These are phyloP conservation scores for Caenorhabditis becei DNA, from an alignment of 2,888 invertebrate genomes.

Conservation along the genomic window DNA sequence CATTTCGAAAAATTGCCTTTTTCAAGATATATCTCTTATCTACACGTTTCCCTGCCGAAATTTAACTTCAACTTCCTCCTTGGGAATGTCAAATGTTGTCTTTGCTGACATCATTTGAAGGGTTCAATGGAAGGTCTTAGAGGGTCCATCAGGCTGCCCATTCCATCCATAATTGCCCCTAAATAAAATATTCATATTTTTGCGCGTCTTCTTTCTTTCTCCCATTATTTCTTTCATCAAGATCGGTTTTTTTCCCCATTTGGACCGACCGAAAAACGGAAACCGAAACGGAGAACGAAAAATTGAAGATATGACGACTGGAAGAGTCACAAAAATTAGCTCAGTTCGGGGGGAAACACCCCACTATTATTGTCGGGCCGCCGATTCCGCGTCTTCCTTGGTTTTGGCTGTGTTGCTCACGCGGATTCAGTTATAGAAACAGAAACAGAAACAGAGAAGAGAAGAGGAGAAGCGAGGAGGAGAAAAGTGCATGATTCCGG, in stretches of 20 bases:
- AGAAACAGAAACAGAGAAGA: constrained; percentile 25
- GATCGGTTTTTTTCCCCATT: not conserved
- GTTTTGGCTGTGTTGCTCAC: constrained; percentile 18
- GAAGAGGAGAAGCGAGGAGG: not conserved
- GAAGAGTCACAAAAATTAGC: constrained; percentile 6
- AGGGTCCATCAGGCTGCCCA: not conserved
- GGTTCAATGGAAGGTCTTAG: not conserved
- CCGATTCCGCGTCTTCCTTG: constrained; percentile 17
- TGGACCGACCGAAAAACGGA: not conserved
- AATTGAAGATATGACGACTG: not conserved
- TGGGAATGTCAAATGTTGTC: not conserved
- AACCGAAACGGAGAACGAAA: not conserved
- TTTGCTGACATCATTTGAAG: not conserved
- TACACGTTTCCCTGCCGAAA: too few relatives aligned
- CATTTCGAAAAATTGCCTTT: too few relatives aligned
- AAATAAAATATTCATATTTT: constrained; percentile 56
- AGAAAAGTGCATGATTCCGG: constrained; percentile 54
- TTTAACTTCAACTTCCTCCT: not conserved
- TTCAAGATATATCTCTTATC: too few relatives aligned
- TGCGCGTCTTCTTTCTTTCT: not conserved
- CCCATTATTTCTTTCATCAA: not conserved
- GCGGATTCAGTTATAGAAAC: constrained; percentile 42
- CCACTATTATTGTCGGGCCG: constrained; percentile 29
- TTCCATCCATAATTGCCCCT: constrained; percentile 32
- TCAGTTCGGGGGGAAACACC: constrained; percentile 26